These are phyloP conservation scores for Lepidothrix coronata DNA, from an alignment of 2,113 vertebrate genomes.

Conservation along the genomic window DNA sequence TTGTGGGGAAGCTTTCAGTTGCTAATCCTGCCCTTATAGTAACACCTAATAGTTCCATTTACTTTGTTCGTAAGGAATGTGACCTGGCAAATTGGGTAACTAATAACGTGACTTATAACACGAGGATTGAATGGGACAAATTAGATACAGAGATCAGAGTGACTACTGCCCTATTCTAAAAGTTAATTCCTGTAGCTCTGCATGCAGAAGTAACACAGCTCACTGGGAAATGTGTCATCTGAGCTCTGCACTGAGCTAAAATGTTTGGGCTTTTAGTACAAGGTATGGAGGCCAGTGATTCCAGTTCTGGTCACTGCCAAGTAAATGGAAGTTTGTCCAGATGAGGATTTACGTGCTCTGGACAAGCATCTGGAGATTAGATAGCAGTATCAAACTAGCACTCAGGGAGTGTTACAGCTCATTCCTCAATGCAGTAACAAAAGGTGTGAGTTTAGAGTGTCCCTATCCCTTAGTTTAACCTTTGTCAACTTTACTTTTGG, in stretches of 20 bases:
- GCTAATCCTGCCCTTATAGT: constrained; percentile 33
- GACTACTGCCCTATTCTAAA: not conserved
- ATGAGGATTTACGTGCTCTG: not conserved
- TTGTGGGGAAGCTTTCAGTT: constrained; percentile 20
- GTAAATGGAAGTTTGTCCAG: not conserved
- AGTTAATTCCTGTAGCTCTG: not conserved
- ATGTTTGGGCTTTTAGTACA: not conserved
- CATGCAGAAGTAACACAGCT: not conserved
- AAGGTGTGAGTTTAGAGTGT: not conserved
- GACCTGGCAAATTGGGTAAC: not conserved
- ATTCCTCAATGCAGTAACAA: not conserved
- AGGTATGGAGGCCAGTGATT: not conserved
- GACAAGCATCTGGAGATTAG: not conserved
- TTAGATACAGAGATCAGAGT: not conserved
- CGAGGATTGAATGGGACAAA: not conserved
- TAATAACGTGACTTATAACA: not conserved
- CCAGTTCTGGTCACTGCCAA: not conserved
- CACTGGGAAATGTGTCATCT: not conserved
- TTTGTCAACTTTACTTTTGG: not conserved
- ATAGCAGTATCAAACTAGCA: not conserved
- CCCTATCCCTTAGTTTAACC: not conserved
- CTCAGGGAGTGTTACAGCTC: not conserved
- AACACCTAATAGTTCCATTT: constrained; percentile 46
- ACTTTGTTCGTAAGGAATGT: constrained; percentile 5
- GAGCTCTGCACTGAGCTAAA: not conserved